Base-by-base conservation (phyloP, 92 coral and sea anemone genomes). In the Epizoanthus ramosus region DNA sequence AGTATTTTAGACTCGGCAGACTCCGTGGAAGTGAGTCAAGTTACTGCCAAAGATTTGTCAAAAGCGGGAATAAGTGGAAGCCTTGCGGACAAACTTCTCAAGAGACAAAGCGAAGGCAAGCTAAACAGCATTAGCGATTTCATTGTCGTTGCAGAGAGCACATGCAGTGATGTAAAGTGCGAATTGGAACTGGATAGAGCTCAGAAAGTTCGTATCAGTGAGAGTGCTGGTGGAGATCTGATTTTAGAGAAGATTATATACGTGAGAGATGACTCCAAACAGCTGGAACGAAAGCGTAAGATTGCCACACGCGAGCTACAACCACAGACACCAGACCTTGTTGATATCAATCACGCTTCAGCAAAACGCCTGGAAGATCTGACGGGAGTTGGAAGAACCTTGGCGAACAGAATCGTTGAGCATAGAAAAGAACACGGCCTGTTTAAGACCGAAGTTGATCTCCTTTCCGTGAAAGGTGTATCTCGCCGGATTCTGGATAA, bases 371-470 rank as follows among this genome's bases (percentile, higher is more conserved):
- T 91, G 15, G 92, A 91, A 53, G 67, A 12, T 3, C 37, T 88
- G 31, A 63, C 63, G 24, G 94, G 92, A 0, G 74, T 91, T 63
- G 94, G 94, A 7, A 87, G 90, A n/a, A 57, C 73, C 1, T 70
- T 91, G 45, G 91, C 94, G 0, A 45, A 37, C 16, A 85, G 83
- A 75, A 91, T 91, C 1, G 68, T 91, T 4, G 73, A 71, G 50
- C 68, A 88, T 57, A 87, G 94, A 12, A 79, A 91, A 43, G 79
- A 85, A 59, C 83, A 91, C 77, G 94, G 94, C n/a, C 70, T 73
- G 2, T 91, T 91, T 72, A 28, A 37, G 22, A 61, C 57, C 12
- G 37, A 81, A 3, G 88, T 74, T 59, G 92, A 88, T 22, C 45
- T 91, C 28, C 56, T 57, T 8, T 82, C 86, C 4, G 85, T 91